Conservation (phyloP, 2,113 vertebrate species). For the Cariama cristata region DNA sequence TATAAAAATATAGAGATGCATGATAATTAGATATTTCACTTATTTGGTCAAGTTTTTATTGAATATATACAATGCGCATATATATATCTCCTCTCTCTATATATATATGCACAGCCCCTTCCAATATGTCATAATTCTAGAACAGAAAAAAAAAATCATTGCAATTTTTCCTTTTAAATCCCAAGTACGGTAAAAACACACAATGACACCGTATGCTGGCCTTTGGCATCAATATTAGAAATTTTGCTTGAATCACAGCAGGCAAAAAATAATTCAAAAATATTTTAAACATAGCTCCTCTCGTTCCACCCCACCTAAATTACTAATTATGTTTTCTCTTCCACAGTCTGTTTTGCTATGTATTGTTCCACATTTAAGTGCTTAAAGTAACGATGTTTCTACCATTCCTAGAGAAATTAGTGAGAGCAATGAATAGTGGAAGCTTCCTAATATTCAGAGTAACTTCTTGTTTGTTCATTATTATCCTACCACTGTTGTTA, state of each 20-base stretch:
- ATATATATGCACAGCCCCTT: not conserved
- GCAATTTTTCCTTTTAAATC: not conserved
- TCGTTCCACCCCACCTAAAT: not conserved
- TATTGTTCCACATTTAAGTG: not conserved
- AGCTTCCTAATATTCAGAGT: not conserved
- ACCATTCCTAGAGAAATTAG: not conserved
- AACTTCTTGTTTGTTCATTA: not conserved
- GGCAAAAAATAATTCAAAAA: not conserved
- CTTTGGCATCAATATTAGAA: constrained; percentile 58
- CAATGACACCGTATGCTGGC: not conserved
- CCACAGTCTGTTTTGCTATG: not conserved
- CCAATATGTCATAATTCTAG: not conserved
- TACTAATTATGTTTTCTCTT: not conserved
- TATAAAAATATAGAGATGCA: constrained; percentile 8
- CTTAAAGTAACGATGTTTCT: not conserved
- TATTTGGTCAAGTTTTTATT: not conserved
- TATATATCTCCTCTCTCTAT: not conserved
- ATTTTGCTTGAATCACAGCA: not conserved
- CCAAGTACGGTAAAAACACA: not conserved
- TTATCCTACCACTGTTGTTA: not conserved
- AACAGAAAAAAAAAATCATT: not conserved
- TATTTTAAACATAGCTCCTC: not conserved
- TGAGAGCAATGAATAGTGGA: not conserved
- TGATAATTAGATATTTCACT: not conserved
- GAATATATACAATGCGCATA: not conserved